Conservation (phyloP, 2,888 invertebrate genomes). For the Neria commutata region DNA sequence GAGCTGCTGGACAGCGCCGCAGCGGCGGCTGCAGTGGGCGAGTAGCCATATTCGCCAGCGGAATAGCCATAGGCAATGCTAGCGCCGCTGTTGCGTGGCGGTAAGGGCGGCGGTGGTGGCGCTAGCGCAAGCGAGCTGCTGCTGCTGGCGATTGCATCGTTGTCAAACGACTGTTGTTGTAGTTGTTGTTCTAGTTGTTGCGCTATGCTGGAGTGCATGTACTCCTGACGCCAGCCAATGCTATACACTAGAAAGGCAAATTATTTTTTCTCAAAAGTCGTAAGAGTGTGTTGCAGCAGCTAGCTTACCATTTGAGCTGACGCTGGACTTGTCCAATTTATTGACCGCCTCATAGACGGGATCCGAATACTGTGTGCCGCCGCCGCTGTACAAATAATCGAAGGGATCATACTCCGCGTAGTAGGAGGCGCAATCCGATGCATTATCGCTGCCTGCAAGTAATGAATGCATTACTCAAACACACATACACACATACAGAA, state of each 20-base stretch:
- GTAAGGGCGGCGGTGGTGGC: constrained; percentile 66
- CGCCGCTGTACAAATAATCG: constrained; percentile 74
- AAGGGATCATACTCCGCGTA: constrained; percentile 82
- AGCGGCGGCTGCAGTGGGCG: constrained; percentile 1
- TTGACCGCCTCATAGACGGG: constrained; percentile 74
- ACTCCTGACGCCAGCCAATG: constrained; percentile 59
- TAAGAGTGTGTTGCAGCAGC: not conserved
- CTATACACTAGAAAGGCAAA: constrained; percentile 38
- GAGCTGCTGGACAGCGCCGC: too few relatives aligned
- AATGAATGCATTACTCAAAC: constrained; percentile 52
- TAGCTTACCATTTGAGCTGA: constrained; percentile 60
- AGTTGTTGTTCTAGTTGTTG: constrained; percentile 23
- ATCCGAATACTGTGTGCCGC: constrained; percentile 70
- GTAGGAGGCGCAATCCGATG: constrained; percentile 70
- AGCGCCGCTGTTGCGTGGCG: constrained; percentile 65
- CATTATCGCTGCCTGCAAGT: constrained; percentile 64
- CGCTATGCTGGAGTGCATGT: constrained; percentile 28
- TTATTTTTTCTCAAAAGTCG: constrained; percentile 4
- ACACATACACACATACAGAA: not conserved
- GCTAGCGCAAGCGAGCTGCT: constrained; percentile 16
- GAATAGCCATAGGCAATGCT: not conserved
- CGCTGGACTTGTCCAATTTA: constrained; percentile 65
- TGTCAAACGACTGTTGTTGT: not conserved
- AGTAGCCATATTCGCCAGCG: not conserved
- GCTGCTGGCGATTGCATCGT: not conserved